These are phyloP conservation scores for Aramus guarauna DNA, from an alignment of 2,113 vertebrate species.

Conservation along the genomic window DNA sequence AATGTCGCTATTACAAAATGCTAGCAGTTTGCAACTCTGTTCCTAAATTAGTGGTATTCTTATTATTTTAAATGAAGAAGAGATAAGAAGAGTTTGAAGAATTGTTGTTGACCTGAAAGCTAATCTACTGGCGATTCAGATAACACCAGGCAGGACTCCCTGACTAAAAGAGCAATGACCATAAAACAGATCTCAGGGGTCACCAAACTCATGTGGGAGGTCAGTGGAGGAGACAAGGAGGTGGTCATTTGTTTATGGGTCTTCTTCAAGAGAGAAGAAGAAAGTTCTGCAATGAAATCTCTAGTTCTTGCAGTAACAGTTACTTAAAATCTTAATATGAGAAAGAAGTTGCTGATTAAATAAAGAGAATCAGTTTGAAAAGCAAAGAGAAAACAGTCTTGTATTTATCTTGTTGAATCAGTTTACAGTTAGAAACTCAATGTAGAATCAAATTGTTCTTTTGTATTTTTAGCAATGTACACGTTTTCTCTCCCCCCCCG, in stretches of 20 bases:
- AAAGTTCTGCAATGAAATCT: neutral
- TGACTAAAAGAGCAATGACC: neutral
- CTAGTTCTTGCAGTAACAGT: neutral
- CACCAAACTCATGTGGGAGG: neutral
- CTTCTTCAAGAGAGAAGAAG: neutral
- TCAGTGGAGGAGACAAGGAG: neutral
- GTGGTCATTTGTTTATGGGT: neutral
- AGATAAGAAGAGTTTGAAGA: neutral
- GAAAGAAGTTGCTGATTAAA: neutral
- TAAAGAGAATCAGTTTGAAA: neutral
- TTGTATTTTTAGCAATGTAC: neutral
- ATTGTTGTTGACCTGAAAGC: neutral
- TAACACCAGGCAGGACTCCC: neutral
- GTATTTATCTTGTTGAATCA: neutral
- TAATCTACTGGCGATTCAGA: neutral
- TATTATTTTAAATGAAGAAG: neutral
- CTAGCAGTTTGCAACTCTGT: neutral
- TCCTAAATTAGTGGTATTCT: neutral
- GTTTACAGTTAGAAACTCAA: neutral
- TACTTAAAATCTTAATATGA: neutral
- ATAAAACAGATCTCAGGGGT: slow-evolving; percentile 24
- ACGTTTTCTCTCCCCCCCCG: neutral
- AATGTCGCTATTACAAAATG: neutral
- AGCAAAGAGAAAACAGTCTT: neutral
- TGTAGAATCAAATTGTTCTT: neutral